Conservation (phyloP, 2,797 vertebrate genomes). For the Eidolon dupreanum region DNA sequence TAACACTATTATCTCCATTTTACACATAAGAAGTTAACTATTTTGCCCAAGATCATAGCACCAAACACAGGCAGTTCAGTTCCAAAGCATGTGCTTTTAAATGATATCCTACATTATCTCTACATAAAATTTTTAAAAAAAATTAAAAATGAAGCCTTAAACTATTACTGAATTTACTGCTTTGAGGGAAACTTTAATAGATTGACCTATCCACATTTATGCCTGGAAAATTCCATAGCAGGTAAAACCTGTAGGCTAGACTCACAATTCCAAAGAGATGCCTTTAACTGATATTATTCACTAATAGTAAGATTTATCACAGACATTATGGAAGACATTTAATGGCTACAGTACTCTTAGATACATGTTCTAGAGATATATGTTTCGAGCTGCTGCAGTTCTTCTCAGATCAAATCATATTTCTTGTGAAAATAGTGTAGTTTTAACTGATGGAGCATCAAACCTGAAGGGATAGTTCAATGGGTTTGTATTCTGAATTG, state of each 20-base stretch:
- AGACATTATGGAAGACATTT: constrained; percentile 16
- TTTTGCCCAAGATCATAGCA: neutral
- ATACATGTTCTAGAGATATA: constrained; percentile 46
- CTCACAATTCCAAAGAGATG: neutral
- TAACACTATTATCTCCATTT: neutral
- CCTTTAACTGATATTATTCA: constrained; percentile 39
- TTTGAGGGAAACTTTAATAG: neutral
- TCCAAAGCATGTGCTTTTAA: neutral
- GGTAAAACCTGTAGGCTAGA: neutral
- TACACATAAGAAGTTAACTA: neutral
- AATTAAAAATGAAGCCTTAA: neutral
- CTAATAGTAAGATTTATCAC: constrained; percentile 60
- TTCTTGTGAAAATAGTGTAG: constrained; percentile 50
- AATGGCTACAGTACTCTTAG: constrained; percentile 28
- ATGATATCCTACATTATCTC: neutral
- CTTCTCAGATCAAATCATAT: constrained; percentile 55
- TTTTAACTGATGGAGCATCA: constrained; percentile 36
- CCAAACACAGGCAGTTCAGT: neutral
- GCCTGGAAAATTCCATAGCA: neutral
- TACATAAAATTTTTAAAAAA: neutral
- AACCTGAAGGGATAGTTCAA: neutral
- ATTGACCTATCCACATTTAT: neutral
- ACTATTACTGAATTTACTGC: neutral
- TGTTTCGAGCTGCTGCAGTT: constrained; percentile 25
- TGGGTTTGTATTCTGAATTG: neutral